Base-by-base conservation (phyloP, 2,113 vertebrate genomes). In the Hucho hucho region DNA sequence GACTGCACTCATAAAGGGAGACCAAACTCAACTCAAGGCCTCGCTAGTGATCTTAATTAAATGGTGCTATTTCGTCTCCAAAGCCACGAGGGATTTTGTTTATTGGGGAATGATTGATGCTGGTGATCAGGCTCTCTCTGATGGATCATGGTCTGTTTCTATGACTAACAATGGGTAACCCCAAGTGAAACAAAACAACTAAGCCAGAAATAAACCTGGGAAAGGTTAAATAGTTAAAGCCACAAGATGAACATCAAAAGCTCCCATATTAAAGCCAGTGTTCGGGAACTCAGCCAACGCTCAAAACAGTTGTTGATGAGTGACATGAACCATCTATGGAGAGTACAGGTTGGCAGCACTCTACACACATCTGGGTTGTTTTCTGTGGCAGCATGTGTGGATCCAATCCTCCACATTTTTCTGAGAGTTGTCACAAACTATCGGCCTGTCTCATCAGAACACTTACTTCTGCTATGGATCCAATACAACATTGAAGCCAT, bases 261-360 rank as follows among this genome's bases (percentile, higher is more conserved):
- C 68, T 64, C 11, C 28, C 28, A n/a, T 37, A 61, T 49, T 46
- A 64, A 58, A 69, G 56, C 69, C 66, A n/a, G 56, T 6, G 18
- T 72, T 68, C 43, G 24, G 24, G n/a, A 69, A 53, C 56, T 29
- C 29, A 20, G 74, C 79, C 70, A 75, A 79, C 49, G 47, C 43
- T 73, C 53, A 80, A 77, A 85, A 77, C 74, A 84, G 77, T 59
- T 72, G 71, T 76, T 84, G 70, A 80, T 81, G 75, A 86, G 72
- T 77, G 73, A 72, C 77, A 82, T 69, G 28, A 73, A 75, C 70
- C 75, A 73, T 53, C 32, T 63, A 64, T 26, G 37, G 75, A 43
- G 70, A 22, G 63, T 67, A 75, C 68, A 53, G 22, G 14, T 26
- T n/a, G 59, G 69, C 64, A 43, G 37, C 25, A 49, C 53, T 56